Evolutionary conservation across 2,888 invertebrate genomes (phyloP).

Genomic region (Dusona sp.): DNA sequence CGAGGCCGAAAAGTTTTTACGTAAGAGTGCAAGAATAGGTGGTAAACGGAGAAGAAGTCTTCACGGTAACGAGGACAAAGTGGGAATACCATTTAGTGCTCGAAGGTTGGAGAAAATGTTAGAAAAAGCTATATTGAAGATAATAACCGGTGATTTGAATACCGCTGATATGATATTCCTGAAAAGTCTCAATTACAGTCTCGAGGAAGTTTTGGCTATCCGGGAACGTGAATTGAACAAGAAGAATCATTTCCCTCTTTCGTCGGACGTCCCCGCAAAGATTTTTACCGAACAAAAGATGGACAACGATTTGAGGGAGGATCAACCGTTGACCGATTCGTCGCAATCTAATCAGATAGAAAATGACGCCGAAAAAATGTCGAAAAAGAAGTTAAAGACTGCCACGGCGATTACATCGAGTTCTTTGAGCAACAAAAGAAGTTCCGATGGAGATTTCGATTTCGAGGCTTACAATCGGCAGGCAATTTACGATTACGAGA

Average conservation of each 20-base stretch:
- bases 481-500: conserved; percentile 82
- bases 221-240: conserved; percentile 78
- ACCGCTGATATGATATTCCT: conserved; percentile 79
- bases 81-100: conserved; percentile 75
- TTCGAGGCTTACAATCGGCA: conserved; percentile 80
- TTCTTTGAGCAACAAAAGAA: conserved; percentile 36
- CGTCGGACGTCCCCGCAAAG: neutral
- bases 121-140: conserved; percentile 81
- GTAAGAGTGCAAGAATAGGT: conserved; percentile 57
- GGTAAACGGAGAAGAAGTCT: conserved; percentile 50
- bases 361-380: conserved; percentile 20
- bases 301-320: conserved; percentile 14
- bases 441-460: conserved; percentile 52
- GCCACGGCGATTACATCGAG: neutral
- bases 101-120: conserved; percentile 81
- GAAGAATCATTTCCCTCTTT: conserved; percentile 59
- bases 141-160: conserved; percentile 81
- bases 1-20: conserved; percentile 57
- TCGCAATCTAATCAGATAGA: conserved; percentile 29
- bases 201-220: conserved; percentile 80
- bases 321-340: conserved; percentile 21
- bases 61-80: conserved; percentile 55
- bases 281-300: conserved; percentile 38
- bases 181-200: conserved; percentile 81
- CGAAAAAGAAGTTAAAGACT: conserved; percentile 4